Percentiles rank a stretch among this genome's conserved stretches.
Evolutionary conservation across 2,113 vertebrate species (phyloP).

Genomic region (Neoarius graeffei): DNA sequence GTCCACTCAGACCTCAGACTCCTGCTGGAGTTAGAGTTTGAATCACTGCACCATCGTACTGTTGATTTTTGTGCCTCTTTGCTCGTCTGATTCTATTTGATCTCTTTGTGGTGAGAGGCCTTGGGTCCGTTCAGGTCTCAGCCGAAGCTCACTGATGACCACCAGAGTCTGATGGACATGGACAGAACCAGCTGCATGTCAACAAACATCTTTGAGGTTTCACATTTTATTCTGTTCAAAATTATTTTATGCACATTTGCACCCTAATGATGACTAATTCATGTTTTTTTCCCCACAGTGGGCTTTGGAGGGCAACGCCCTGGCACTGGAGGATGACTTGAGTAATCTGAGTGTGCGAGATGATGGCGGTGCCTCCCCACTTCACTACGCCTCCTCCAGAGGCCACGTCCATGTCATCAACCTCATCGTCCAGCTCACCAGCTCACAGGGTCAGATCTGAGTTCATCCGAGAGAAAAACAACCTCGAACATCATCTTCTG

Average conservation of each 20-base stretch:
- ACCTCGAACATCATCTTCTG: background rate
- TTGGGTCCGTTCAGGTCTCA: background rate
- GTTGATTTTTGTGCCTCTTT: background rate
- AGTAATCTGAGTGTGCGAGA: conserved; percentile 65
- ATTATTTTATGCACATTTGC: background rate
- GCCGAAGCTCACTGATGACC: conserved; percentile 19
- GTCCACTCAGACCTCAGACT: background rate
- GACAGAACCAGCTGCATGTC: conserved; percentile 17
- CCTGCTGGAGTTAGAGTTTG: background rate
- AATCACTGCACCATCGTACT: too few species aligned
- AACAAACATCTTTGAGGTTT: conserved; percentile 52
- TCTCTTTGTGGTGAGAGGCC: background rate
- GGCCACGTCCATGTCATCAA: conserved; percentile 76
- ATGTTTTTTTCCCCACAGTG: conserved; percentile 57
- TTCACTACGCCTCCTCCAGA: conserved; percentile 77
- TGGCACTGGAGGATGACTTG: conserved; percentile 68
- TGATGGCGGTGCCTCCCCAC: conserved; percentile 68
- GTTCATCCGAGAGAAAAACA: background rate
- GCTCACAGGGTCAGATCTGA: conserved; percentile 72
- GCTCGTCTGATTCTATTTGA: background rate
- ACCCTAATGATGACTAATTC: background rate
- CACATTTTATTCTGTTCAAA: background rate
- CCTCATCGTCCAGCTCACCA: conserved; percentile 71
- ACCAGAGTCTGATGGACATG: conserved; percentile 39
- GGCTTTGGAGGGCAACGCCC: conserved; percentile 71